A percentile compares a stretch with the other conserved stretches of the same genome.
These are phyloP conservation scores for Porites evermanni DNA, from an alignment of 92 coral and sea anemone genomes.

Conservation along the genomic window DNA sequence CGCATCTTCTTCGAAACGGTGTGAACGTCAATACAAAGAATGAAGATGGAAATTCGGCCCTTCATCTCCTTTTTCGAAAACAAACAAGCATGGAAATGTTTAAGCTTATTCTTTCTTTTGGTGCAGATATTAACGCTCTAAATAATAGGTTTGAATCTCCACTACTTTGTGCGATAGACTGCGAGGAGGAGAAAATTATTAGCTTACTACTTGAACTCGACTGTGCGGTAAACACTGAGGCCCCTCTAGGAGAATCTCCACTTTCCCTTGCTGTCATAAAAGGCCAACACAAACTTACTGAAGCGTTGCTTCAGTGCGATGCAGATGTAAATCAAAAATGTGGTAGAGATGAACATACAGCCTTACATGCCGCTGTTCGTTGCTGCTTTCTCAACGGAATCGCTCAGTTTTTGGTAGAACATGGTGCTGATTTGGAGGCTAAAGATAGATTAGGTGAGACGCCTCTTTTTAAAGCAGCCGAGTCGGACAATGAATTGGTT, in stretches of 20 bases:
- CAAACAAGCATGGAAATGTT: not conserved
- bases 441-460: not conserved
- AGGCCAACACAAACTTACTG: not conserved
- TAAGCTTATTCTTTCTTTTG: constrained; percentile 7
- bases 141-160: not conserved
- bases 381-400: not conserved
- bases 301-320: constrained; percentile 8
- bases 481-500: not conserved
- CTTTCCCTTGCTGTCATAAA: constrained; percentile 5
- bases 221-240: not conserved
- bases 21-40: constrained; percentile 7
- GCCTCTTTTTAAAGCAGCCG: not conserved
- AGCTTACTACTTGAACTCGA: constrained; percentile 8
- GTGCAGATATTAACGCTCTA: constrained; percentile 14
- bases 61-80: not conserved
- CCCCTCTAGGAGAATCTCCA: not conserved
- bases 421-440: constrained; percentile 1
- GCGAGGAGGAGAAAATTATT: not conserved
- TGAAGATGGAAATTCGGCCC: not conserved
- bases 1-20: constrained; percentile 1
- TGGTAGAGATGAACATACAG: not conserved
- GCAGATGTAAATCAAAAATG: not conserved
- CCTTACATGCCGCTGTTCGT: not conserved
- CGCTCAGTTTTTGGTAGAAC: not conserved
- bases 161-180: not conserved